phyloP scores from a whole-genome alignment of 2,797 vertebrate species.

The Coccyzus lansbergi region DNA sequence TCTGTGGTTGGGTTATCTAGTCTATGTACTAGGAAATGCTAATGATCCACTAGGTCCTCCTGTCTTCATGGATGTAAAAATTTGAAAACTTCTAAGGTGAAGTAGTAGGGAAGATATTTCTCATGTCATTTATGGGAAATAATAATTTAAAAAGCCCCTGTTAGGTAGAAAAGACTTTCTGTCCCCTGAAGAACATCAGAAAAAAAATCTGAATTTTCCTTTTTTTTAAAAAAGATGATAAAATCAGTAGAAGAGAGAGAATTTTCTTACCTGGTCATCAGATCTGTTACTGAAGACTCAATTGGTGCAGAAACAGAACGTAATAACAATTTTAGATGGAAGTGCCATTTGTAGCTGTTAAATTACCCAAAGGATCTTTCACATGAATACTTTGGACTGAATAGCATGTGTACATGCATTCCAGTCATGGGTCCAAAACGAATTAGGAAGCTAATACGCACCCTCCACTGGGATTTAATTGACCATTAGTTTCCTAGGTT shows the following conservation, averaged over 20 bases:
- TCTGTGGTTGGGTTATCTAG: not conserved
- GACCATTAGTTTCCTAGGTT: conserved; percentile 69
- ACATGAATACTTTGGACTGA: conserved; percentile 16
- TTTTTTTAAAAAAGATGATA: not conserved
- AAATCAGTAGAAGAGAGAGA: not conserved
- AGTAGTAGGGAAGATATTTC: not conserved
- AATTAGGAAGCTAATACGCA: conserved; percentile 62
- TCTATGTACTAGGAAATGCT: not conserved
- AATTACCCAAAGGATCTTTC: conserved; percentile 66
- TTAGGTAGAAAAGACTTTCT: not conserved
- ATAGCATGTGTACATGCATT: conserved; percentile 26
- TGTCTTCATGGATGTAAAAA: not conserved
- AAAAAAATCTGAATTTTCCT: not conserved
- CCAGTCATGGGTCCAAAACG: conserved; percentile 59
- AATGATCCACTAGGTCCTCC: not conserved
- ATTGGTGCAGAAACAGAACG: conserved; percentile 28
- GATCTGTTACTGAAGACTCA: conserved; percentile 29
- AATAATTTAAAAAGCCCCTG: too few relatives aligned
- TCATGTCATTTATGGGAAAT: not conserved
- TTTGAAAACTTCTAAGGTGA: conserved; percentile 4
- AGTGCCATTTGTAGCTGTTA: conserved; percentile 55
- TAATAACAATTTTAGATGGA: conserved; percentile 44
- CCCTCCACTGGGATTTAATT: conserved; percentile 60
- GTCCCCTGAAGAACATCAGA: not conserved
- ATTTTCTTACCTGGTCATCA: conserved; percentile 5